Evolutionary conservation across 2,888 invertebrate genomes (phyloP).

Genomic region (Parapristionchus giblindavisi): DNA sequence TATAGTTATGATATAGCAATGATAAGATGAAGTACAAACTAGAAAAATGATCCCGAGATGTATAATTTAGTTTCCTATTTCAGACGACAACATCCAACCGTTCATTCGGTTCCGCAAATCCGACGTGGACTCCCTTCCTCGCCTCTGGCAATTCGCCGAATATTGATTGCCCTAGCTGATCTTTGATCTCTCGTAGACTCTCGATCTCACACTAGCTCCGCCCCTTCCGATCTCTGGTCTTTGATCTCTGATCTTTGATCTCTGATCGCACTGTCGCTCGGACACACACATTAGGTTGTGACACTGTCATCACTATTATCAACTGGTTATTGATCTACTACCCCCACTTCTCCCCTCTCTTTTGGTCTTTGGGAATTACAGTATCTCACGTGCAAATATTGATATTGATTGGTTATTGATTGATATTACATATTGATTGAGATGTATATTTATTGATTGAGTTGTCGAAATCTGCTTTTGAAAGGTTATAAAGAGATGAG

Average conservation of each 20-base stretch:
- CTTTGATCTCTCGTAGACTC: neutral
- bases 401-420: too few species aligned
- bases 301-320: too few species aligned
- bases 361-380: too few species aligned
- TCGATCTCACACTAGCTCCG: neutral
- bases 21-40: neutral
- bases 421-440: too few species aligned
- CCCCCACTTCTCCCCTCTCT: too few species aligned
- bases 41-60: neutral
- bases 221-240: neutral
- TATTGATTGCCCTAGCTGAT: neutral
- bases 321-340: too few species aligned
- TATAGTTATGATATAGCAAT: neutral
- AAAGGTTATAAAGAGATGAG: too few species aligned
- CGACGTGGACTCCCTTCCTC: constrained; percentile 10
- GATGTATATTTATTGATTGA: too few species aligned
- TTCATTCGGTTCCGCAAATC: constrained; percentile 38
- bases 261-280: neutral
- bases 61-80: neutral
- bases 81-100: constrained; percentile 32
- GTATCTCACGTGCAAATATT: too few species aligned
- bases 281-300: neutral
- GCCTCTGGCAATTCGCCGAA: constrained; percentile 4
- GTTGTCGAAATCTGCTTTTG: too few species aligned
- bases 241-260: neutral